Evolutionary conservation across 2,113 vertebrate genomes (phyloP).

Genomic region (Castor canadensis): DNA sequence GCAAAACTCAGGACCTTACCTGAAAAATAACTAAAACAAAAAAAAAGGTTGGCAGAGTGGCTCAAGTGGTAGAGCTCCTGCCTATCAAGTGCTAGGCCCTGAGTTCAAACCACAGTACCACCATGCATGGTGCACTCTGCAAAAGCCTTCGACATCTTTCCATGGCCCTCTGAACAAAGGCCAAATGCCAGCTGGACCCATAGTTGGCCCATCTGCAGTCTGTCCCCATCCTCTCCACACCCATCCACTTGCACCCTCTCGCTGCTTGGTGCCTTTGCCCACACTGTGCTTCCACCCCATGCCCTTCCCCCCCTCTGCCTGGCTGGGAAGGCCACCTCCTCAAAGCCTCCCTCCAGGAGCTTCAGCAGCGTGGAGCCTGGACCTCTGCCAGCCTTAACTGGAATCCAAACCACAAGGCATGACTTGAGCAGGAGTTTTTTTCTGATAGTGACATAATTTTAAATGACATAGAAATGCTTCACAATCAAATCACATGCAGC

Average conservation of each 20-base stretch:
- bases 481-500: background rate
- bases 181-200: background rate
- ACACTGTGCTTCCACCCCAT: accelerated
- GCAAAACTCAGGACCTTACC: too few species aligned
- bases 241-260: accelerated
- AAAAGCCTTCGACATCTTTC: too few species aligned
- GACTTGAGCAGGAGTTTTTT: background rate
- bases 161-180: background rate
- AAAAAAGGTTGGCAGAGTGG: too few species aligned
- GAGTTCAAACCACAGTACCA: too few species aligned
- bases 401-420: background rate
- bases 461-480: conserved; percentile 14
- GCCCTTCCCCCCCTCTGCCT: background rate
- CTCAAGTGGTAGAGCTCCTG: too few species aligned
- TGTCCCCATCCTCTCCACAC: accelerated
- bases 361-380: background rate
- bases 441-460: background rate
- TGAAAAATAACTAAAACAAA: too few species aligned
- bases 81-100: too few species aligned
- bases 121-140: too few species aligned
- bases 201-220: background rate
- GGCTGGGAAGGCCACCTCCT: background rate
- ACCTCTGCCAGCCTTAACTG: background rate
- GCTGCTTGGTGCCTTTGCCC: accelerated
- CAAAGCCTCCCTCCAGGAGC: background rate